Conservation (phyloP, 2,113 vertebrate genomes). For the Seriola dumerili region DNA sequence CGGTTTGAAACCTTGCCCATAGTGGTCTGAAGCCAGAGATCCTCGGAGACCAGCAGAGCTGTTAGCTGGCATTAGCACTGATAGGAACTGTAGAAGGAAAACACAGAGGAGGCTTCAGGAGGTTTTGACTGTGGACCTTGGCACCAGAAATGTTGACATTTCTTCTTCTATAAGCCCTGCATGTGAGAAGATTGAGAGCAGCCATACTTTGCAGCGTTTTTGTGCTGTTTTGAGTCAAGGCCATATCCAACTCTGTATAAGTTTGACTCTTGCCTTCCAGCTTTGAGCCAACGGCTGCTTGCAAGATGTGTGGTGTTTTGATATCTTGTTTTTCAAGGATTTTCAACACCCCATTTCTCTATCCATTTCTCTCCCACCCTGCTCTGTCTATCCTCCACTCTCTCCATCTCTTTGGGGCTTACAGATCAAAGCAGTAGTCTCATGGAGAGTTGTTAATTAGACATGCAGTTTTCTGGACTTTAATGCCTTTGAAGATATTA, state of each 20-base stretch:
- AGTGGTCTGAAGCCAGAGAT: constrained; percentile 42
- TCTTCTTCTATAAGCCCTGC: constrained; percentile 43
- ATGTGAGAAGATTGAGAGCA: constrained; percentile 50
- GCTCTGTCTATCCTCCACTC: constrained; percentile 21
- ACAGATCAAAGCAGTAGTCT: constrained; percentile 65
- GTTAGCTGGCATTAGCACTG: constrained; percentile 29
- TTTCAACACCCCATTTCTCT: constrained; percentile 43
- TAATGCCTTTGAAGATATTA: constrained; percentile 61
- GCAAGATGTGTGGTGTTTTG: constrained; percentile 59
- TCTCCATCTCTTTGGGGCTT: constrained; percentile 39
- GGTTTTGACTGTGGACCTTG: constrained; percentile 48
- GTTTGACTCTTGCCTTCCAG: constrained; percentile 21
- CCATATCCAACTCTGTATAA: constrained; percentile 4
- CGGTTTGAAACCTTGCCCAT: constrained; percentile 19
- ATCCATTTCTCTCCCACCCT: constrained; percentile 24
- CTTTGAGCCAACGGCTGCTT: constrained; percentile 33
- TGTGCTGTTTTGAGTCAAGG: constrained; percentile 28
- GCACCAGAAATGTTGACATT: constrained; percentile 46
- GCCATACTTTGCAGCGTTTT: constrained; percentile 20
- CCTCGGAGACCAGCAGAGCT: constrained; percentile 26
- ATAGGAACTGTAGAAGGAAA: constrained; percentile 42
- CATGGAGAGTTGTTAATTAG: constrained; percentile 59
- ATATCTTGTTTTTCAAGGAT: constrained; percentile 59
- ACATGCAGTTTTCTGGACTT: constrained; percentile 54
- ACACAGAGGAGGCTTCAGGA: constrained; percentile 32